Conservation (phyloP, 2,888 invertebrate species). For the Clepsis dumicolana region DNA sequence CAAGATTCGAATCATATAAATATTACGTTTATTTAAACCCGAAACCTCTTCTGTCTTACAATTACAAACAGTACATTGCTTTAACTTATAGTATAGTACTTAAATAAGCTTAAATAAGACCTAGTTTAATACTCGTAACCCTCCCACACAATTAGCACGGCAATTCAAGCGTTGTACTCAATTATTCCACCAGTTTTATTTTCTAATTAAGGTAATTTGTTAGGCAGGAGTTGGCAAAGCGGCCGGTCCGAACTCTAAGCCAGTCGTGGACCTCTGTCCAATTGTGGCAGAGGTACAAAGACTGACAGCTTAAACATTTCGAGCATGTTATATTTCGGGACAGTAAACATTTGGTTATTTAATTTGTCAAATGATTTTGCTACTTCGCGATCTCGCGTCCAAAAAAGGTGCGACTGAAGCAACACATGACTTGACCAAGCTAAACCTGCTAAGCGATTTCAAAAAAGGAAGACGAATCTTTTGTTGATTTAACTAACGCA, state of each 20-base stretch:
- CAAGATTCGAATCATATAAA: no score
- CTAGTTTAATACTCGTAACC: not conserved
- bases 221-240: slow-evolving; percentile 21
- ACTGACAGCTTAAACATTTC: slow-evolving; percentile 2
- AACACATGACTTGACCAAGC: no score
- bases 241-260: not conserved
- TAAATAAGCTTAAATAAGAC: slow-evolving; percentile 1
- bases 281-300: slow-evolving; percentile 21
- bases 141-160: slow-evolving; percentile 9
- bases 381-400: not conserved
- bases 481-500: not conserved
- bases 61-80: not conserved
- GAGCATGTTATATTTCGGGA: not conserved
- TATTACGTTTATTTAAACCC: not conserved
- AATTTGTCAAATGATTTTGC: not conserved
- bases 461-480: not conserved
- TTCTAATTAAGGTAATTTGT: slow-evolving; percentile 24
- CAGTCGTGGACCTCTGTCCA: slow-evolving; percentile 16
- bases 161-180: slow-evolving; percentile 12
- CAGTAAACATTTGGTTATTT: not conserved
- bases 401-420: not conserved
- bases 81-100: not conserved
- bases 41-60: not conserved
- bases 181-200: slow-evolving; percentile 18
- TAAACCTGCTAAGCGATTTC: no score